Conservation (phyloP, 2,888 invertebrate genomes). For the Melipona bicolor region DNA sequence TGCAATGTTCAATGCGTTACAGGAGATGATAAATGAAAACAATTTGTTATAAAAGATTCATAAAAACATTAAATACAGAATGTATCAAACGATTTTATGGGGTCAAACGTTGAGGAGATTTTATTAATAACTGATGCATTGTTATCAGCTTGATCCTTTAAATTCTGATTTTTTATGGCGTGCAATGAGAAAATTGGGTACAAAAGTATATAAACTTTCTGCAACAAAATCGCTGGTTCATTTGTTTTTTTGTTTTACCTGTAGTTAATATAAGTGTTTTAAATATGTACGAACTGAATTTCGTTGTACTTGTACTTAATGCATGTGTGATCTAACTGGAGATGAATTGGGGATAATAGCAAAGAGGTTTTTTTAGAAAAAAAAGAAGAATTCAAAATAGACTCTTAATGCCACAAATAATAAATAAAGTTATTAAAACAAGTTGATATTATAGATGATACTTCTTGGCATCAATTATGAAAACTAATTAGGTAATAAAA, state of each 20-base stretch:
- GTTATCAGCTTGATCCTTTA: constrained; percentile 84
- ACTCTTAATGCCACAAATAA: constrained; percentile 85
- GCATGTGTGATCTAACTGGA: constrained; percentile 86
- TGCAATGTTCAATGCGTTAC: constrained; percentile 85
- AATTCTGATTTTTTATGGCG: constrained; percentile 20
- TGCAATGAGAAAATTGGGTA: constrained; percentile 84
- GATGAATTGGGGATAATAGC: constrained; percentile 90
- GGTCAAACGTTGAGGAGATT: constrained; percentile 86
- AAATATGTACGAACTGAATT: constrained; percentile 88
- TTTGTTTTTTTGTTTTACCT: constrained; percentile 88
- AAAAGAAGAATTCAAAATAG: constrained; percentile 87
- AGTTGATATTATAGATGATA: constrained; percentile 86
- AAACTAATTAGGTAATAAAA: constrained; percentile 82
- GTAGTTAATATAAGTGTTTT: constrained; percentile 85
- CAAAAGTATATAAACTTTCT: constrained; percentile 86
- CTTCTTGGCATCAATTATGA: constrained; percentile 89
- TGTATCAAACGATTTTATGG: constrained; percentile 85
- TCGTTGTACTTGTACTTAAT: constrained; percentile 84
- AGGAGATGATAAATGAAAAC: constrained; percentile 64
- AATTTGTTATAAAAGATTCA: constrained; percentile 86
- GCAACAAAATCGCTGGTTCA: constrained; percentile 88
- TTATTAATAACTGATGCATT: constrained; percentile 88
- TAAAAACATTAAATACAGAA: constrained; percentile 89
- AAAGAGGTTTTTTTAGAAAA: constrained; percentile 92
- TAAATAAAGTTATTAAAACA: constrained; percentile 85